phyloP scores from a whole-genome alignment of 1,140 invertebrate species.

The Pristionchus pacificus region DNA sequence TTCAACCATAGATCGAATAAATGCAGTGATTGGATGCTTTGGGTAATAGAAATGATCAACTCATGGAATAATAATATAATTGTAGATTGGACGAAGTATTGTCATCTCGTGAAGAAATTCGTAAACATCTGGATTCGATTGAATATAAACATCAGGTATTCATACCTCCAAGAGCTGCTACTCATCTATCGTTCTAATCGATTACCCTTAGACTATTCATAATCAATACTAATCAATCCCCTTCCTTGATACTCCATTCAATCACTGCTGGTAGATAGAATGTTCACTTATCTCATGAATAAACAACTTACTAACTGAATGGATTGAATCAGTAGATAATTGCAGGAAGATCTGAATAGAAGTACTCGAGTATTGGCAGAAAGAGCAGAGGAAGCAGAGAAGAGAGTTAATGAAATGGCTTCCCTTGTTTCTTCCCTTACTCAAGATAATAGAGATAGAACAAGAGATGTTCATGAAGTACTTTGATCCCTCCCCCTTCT shows the following conservation, averaged over 20 bases:
- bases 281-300: not conserved
- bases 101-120: slow-evolving; percentile 2
- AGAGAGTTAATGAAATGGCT: slow-evolving; percentile 15
- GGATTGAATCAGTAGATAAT: no score
- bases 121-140: not conserved
- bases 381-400: slow-evolving; percentile 4
- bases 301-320: no score
- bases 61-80: not conserved
- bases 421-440: slow-evolving; percentile 9
- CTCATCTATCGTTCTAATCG: slow-evolving; percentile 5
- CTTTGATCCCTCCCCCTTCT: slow-evolving; percentile 1
- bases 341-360: slow-evolving; percentile 17
- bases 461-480: slow-evolving; percentile 15
- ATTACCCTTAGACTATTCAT: not conserved
- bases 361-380: slow-evolving; percentile 8
- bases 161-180: not conserved
- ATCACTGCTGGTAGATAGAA: not conserved
- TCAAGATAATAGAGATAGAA: slow-evolving; percentile 6
- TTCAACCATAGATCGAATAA: no score
- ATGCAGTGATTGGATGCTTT: no score
- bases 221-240: not conserved
- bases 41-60: no score
- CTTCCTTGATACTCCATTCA: not conserved
- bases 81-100: slow-evolving; percentile 9
- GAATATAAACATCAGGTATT: slow-evolving; percentile 16